These are phyloP conservation scores for Chromobotia macracanthus DNA, from an alignment of 2,797 vertebrate genomes.

Conservation along the genomic window DNA sequence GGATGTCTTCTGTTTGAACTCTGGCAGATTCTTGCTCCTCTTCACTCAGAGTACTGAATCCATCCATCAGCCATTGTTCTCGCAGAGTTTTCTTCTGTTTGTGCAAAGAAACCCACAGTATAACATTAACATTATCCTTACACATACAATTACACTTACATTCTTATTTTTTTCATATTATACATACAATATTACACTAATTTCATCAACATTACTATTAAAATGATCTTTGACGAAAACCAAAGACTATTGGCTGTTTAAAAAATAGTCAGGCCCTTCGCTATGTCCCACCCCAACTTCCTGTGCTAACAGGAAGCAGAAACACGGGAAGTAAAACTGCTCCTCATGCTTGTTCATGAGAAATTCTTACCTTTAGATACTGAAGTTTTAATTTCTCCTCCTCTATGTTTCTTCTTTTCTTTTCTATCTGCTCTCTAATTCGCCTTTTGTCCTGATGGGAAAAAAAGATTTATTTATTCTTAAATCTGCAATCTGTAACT, in stretches of 20 bases:
- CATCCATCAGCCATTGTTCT: conserved; percentile 96
- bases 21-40: conserved; percentile 89
- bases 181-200: not conserved
- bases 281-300: not conserved
- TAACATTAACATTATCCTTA: too few relatives aligned
- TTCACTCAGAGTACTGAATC: conserved; percentile 82
- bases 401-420: conserved; percentile 88
- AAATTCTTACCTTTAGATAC: conserved; percentile 87
- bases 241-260: too few relatives aligned
- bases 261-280: too few relatives aligned
- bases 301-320: not conserved
- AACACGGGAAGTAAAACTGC: not conserved
- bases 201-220: too few relatives aligned
- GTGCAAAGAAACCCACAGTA: conserved; percentile 19
- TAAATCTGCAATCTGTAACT: too few relatives aligned
- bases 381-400: conserved; percentile 94
- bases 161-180: not conserved
- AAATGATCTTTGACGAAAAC: too few relatives aligned
- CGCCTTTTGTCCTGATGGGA: conserved; percentile 88
- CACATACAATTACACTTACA: too few relatives aligned
- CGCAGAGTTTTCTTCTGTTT: conserved; percentile 91
- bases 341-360: not conserved
- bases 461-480: conserved; percentile 6
- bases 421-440: conserved; percentile 91
- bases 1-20: conserved; percentile 84